These are phyloP conservation scores for Lepus timidus DNA, from an alignment of 2,113 vertebrate species.

Conservation along the genomic window DNA sequence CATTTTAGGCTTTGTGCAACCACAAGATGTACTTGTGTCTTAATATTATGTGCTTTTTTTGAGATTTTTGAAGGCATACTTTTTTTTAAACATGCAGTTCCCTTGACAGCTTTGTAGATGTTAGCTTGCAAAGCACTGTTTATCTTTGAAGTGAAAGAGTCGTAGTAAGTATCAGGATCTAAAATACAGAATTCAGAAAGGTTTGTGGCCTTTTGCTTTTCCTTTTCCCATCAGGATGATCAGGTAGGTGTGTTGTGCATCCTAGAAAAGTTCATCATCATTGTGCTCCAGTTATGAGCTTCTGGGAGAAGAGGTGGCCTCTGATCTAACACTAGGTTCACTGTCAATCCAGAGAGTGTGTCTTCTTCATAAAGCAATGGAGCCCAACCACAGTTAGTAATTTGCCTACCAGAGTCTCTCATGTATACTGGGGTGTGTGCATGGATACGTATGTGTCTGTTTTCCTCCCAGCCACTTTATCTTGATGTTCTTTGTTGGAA, in stretches of 20 bases:
- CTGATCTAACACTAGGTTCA: not conserved
- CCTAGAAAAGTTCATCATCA: not conserved
- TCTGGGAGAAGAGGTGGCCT: not conserved
- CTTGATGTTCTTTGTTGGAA: slow-evolving; percentile 40
- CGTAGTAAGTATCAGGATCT: not conserved
- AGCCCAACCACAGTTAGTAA: not conserved
- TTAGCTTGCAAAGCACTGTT: not conserved
- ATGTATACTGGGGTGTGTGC: not conserved
- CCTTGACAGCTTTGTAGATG: not conserved
- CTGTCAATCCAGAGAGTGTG: not conserved
- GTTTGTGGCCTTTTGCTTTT: not conserved
- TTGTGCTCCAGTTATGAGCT: not conserved
- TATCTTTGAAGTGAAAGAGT: not conserved
- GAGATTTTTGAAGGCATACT: slow-evolving; percentile 25
- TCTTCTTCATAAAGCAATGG: slow-evolving; percentile 4
- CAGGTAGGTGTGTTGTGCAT: not conserved
- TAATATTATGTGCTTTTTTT: not conserved
- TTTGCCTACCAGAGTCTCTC: not conserved
- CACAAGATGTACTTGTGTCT: not conserved
- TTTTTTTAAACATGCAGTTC: not conserved
- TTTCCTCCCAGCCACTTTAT: not conserved
- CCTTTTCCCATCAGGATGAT: not conserved
- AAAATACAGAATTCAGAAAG: not conserved
- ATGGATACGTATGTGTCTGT: not conserved
- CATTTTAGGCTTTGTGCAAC: not conserved